A percentile compares a stretch with the other conserved stretches of the same genome.
phyloP scores from a whole-genome alignment of 2,113 vertebrate genomes.

The Takifugu bimaculatus region DNA sequence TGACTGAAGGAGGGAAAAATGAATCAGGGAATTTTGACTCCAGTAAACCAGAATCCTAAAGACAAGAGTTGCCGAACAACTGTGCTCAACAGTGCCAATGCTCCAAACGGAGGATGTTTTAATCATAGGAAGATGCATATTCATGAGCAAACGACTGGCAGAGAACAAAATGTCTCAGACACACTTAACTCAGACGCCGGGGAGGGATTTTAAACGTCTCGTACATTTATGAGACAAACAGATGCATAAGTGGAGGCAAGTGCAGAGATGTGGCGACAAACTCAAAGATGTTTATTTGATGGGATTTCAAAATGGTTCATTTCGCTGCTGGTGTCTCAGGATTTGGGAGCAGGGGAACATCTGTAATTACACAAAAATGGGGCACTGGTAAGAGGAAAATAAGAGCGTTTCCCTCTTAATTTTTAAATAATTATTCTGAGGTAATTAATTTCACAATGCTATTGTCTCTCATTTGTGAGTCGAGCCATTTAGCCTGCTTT shows the following conservation, averaged over 20 bases:
- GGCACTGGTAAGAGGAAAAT: too few relatives aligned
- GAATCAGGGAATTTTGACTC: background rate
- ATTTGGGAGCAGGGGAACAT: slow-evolving; percentile 25
- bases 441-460: too few relatives aligned
- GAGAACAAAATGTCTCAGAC: slow-evolving; percentile 6
- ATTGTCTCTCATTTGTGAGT: too few relatives aligned
- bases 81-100: background rate
- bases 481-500: slow-evolving; percentile 2
- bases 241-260: background rate
- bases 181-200: background rate
- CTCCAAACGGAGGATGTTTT: slow-evolving; percentile 27
- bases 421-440: too few relatives aligned
- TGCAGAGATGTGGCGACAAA: background rate
- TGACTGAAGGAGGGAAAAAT: slow-evolving; percentile 18
- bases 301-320: slow-evolving; percentile 66
- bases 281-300: slow-evolving; percentile 51
- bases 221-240: slow-evolving; percentile 15
- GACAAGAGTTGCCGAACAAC: too few relatives aligned
- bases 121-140: slow-evolving; percentile 22
- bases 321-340: slow-evolving; percentile 65
- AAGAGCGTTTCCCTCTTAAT: too few relatives aligned
- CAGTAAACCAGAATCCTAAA: too few relatives aligned
- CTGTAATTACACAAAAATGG: slow-evolving; percentile 37
- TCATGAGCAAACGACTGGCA: slow-evolving; percentile 3
- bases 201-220: slow-evolving; percentile 7